Evolutionary conservation across 2,888 invertebrate genomes (phyloP).

Genomic region (Aethes cnicana): DNA sequence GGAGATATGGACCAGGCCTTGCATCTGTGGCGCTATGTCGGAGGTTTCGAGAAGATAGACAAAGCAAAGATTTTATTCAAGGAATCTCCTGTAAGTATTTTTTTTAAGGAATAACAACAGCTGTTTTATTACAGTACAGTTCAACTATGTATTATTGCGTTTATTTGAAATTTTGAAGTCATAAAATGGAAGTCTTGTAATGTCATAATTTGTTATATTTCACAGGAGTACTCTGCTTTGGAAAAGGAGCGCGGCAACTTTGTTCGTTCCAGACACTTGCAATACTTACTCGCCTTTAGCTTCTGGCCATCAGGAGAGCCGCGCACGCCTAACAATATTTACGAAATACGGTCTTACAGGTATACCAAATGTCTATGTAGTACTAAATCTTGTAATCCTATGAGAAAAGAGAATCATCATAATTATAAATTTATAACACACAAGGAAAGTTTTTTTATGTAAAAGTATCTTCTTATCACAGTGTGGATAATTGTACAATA

Average conservation of each 20-base stretch:
- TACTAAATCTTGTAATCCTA: too few species aligned
- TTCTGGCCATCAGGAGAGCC: constrained; percentile 96
- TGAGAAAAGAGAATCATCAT: too few species aligned
- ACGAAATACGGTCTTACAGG: constrained; percentile 92
- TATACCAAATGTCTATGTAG: too few species aligned
- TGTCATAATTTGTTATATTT: too few species aligned
- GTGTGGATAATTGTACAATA: too few species aligned
- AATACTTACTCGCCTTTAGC: constrained; percentile 97
- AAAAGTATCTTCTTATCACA: too few species aligned
- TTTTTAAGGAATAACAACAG: neutral
- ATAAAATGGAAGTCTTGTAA: too few species aligned
- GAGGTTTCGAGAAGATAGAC: constrained; percentile 95
- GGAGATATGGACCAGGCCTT: constrained; percentile 99
- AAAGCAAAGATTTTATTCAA: constrained; percentile 86
- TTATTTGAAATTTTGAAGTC: too few species aligned
- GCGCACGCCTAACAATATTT: constrained; percentile 89
- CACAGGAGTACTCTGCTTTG: constrained; percentile 87
- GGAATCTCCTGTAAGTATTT: constrained; percentile 84
- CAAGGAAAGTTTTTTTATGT: too few species aligned
- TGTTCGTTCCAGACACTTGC: constrained; percentile 93
- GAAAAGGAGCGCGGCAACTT: constrained; percentile 89
- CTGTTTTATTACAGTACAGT: too few species aligned
- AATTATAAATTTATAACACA: too few species aligned
- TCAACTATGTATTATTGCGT: too few species aligned
- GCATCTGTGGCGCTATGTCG: constrained; percentile 97